Base-by-base conservation (phyloP, 2,113 vertebrate genomes). In the Mustela nigripes region DNA sequence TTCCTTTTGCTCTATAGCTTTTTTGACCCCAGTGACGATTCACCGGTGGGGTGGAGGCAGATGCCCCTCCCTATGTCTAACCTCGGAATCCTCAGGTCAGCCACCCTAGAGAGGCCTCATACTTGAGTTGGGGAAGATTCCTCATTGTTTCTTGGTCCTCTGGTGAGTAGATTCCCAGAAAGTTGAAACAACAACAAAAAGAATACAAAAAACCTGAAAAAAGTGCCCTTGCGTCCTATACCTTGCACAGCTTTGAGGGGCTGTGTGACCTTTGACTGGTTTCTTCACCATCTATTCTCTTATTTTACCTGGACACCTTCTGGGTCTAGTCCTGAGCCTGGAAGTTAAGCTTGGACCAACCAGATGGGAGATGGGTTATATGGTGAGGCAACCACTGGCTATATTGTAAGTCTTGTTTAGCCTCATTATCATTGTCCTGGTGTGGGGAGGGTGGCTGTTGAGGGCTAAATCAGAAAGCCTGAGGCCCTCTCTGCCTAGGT, bases 231-330 rank as follows among this genome's bases (percentile, higher is more conserved):
- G 73, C 9, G 3, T 73, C 24, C 9, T 42, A 78, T 5, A 18
- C 19, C 26, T 4, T 33, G 31, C 11, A 63, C 11, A 76, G 11
- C 67, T 94, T 94, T 78, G 45, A 82, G 87, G 92, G 73, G 2
- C 56, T 97, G 24, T 91, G 82, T 93, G 60, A 93, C 22, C 22
- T 95, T 92, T 50, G 22, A 18, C 31, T 89, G 18, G 1, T 79
- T 88, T 96, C 48, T 85, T 83, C 7, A 82, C 62, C 39, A 87
- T 63, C 53, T 94, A 56, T 14, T 4, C 8, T 11, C 10, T 73
- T 91, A 67, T 22, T 73, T 73, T 71, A 79, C 50, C 45, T 56
- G 6, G 73, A 31, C 21, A 39, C 39, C 42, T 87, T 58, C 19
- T 53, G 58, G 21, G 14, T 92, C 39, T 92, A 65, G 86, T 67